phyloP scores from a whole-genome alignment of 2,797 vertebrate species.

The Xiphophorus birchmanni region DNA sequence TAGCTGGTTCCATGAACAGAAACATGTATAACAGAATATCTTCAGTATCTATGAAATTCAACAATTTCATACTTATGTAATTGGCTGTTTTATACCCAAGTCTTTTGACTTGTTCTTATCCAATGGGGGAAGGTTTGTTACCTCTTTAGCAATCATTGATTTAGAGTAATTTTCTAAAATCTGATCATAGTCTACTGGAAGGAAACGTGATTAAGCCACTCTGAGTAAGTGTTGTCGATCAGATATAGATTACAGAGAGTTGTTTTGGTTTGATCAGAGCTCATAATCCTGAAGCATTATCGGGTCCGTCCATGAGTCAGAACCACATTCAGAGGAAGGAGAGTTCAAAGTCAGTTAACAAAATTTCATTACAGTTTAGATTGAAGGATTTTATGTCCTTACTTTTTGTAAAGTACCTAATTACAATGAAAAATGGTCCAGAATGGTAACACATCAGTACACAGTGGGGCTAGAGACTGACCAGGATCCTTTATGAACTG shows the following conservation, averaged over 20 bases:
- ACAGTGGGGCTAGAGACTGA: neutral
- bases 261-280: neutral
- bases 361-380: neutral
- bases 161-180: neutral
- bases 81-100: neutral
- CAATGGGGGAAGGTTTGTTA: neutral
- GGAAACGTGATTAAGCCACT: neutral
- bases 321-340: neutral
- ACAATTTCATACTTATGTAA: neutral
- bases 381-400: neutral
- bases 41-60: neutral
- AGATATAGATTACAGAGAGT: neutral
- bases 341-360: neutral
- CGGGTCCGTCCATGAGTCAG: neutral
- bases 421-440: neutral
- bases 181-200: neutral
- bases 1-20: neutral
- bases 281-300: neutral
- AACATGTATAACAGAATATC: neutral
- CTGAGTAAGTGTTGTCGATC: neutral
- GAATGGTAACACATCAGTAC: neutral
- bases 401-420: neutral
- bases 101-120: neutral
- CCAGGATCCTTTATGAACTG: neutral
- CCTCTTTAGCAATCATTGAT: neutral